Evolutionary conservation across 2,888 invertebrate genomes (phyloP), one percentile per base, ranked within the genome.

Genomic region (Encarsia formosa): DNA sequence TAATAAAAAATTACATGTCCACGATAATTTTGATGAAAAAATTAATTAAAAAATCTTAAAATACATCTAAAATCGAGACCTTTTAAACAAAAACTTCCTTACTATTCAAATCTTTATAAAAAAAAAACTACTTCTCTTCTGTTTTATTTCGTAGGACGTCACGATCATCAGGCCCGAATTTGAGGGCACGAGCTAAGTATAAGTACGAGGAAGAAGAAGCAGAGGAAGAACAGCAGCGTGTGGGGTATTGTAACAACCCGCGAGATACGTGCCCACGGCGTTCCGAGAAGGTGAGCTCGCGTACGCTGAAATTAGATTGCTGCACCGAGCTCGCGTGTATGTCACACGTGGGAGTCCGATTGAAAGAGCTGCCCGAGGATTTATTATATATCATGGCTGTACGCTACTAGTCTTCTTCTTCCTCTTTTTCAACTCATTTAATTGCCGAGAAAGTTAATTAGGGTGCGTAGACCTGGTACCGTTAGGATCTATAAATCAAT

Each of bases 301-400:
- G 67, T 68, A 69, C 68, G 66, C 64, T 69, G 68, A 71, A 71
- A 71, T 71, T 71, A 71, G 70, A 71, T 71, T 71, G 70, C 70
- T 65, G 64, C 66, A 65, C n/a, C n/a, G 70, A 68, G 71, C 70
- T 71, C 66, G 67, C 68, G 63, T 63, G 62, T 63, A 49, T 63
- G 61, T 61, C 54, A 54, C 61, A 57, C 6, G n/a, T 15, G 22
- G 11, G 32, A 3, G n/a, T n/a, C n/a, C n/a, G n/a, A n/a, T n/a
- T n/a, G n/a, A n/a, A n/a, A n/a, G n/a, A n/a, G n/a, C n/a, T n/a
- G n/a, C n/a, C n/a, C n/a, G n/a, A n/a, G n/a, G n/a, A n/a, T n/a
- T n/a, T n/a, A n/a, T n/a, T n/a, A n/a, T n/a, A n/a, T n/a, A n/a
- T n/a, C n/a, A n/a, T n/a, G n/a, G n/a, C n/a, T n/a, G n/a, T n/a